A percentile compares a stretch with the other conserved stretches of the same genome.
These are phyloP conservation scores for Epizoanthus fatuus DNA, from an alignment of 92 coral and sea anemone genomes.

Conservation along the genomic window DNA sequence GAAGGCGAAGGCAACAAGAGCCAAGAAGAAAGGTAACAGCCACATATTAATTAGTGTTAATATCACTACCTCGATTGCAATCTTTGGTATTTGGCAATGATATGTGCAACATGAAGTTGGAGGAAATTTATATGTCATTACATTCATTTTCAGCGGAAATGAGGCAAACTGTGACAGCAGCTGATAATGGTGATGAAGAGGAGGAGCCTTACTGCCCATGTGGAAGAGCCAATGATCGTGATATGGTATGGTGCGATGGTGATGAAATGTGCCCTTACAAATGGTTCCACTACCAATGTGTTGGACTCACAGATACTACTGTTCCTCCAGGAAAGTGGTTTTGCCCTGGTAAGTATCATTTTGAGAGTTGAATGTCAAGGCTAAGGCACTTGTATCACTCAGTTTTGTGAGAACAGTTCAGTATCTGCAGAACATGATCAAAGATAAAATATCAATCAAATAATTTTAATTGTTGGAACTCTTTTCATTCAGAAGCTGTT, in stretches of 20 bases:
- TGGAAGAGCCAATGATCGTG: constrained; percentile 52
- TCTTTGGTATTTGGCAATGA: neutral
- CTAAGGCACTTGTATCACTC: neutral
- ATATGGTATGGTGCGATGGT: constrained; percentile 76
- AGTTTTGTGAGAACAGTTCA: constrained; percentile 10
- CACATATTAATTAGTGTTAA: neutral
- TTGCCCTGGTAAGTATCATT: constrained; percentile 58
- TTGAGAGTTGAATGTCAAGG: constrained; percentile 1
- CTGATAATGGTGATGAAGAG: constrained; percentile 44
- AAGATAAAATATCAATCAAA: constrained; percentile 29
- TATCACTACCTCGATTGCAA: neutral
- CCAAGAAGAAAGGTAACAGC: constrained; percentile 53
- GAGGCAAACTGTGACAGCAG: neutral
- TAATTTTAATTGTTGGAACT: constrained; percentile 25
- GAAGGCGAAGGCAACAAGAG: constrained; percentile 61
- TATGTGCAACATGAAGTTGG: neutral
- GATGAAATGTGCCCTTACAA: constrained; percentile 36
- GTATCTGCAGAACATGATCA: constrained; percentile 10
- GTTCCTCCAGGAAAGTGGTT: constrained; percentile 74
- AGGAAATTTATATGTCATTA: constrained; percentile 6
- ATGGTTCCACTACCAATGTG: constrained; percentile 73
- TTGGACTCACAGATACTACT: constrained; percentile 62
- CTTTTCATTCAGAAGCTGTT: constrained; percentile 2
- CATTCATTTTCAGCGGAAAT: constrained; percentile 12
- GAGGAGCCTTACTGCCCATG: constrained; percentile 67